phyloP scores from a whole-genome alignment of 2,888 invertebrate species.

The Lasioglossum leucozonium region DNA sequence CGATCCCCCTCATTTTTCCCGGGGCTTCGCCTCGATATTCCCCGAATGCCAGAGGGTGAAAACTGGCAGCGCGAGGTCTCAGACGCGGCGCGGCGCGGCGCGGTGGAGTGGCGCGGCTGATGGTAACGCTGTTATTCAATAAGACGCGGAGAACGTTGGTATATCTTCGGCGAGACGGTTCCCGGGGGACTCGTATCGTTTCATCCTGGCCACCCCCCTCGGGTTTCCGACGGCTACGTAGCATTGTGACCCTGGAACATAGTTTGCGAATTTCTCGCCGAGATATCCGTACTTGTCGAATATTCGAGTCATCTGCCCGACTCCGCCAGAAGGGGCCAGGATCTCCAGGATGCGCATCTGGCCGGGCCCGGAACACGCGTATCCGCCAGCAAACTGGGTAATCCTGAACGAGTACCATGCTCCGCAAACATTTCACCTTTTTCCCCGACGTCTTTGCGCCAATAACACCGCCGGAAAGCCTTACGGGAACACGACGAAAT shows the following conservation, averaged over 20 bases:
- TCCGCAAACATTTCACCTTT: not conserved
- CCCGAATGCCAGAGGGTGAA: constrained; percentile 61
- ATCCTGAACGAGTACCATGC: not conserved
- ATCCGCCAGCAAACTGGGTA: not conserved
- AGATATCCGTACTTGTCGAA: constrained; percentile 51
- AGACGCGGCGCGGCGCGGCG: constrained; percentile 18
- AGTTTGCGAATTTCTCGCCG: constrained; percentile 57
- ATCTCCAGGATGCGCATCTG: constrained; percentile 1
- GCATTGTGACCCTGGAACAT: constrained; percentile 59
- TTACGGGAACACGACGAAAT: not conserved
- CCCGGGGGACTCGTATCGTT: constrained; percentile 69
- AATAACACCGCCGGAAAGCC: not conserved
- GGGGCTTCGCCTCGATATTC: constrained; percentile 44
- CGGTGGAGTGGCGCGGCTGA: constrained; percentile 41
- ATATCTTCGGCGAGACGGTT: constrained; percentile 54
- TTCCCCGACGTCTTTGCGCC: not conserved
- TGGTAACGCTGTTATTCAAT: constrained; percentile 72
- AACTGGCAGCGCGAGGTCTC: constrained; percentile 16
- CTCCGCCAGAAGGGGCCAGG: not conserved
- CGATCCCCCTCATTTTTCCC: constrained; percentile 52
- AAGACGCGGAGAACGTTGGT: constrained; percentile 59
- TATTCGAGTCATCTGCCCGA: constrained; percentile 16
- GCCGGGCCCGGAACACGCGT: not conserved
- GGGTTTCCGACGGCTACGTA: constrained; percentile 37
- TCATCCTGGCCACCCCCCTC: constrained; percentile 53